Conservation (phyloP, 1,140 invertebrate genomes). For the Ceratosolen solmsi region DNA sequence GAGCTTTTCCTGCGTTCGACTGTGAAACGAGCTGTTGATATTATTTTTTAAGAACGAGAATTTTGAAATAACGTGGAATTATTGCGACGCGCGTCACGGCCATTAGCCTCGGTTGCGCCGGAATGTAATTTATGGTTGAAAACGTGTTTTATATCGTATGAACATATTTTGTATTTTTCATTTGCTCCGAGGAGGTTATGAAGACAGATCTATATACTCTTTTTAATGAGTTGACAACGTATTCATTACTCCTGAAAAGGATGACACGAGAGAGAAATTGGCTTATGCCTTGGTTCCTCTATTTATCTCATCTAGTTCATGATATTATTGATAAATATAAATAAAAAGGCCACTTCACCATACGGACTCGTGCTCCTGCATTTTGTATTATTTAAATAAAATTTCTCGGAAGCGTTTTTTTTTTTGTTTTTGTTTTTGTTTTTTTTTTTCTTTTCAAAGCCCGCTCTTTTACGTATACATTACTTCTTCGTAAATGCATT, state of each 20-base stretch:
- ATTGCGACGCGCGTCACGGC: background rate
- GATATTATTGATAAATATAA: background rate
- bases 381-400: background rate
- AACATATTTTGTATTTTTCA: slow-evolving; percentile 1
- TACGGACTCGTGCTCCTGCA: background rate
- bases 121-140: background rate
- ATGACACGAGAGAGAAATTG: background rate
- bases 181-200: background rate
- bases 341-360: background rate
- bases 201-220: background rate
- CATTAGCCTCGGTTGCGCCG: background rate
- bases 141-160: background rate
- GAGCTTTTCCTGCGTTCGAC: background rate
- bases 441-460: no score
- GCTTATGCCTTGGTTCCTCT: background rate
- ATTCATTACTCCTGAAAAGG: background rate
- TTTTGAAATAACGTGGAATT: background rate
- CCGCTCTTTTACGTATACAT: background rate
- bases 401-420: background rate
- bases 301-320: background rate
- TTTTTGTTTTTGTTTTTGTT: no score
- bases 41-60: background rate
- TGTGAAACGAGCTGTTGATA: background rate
- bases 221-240: slow-evolving; percentile 21
- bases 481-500: slow-evolving; percentile 5